Evolutionary conservation across 2,113 vertebrate genomes (phyloP).

Genomic region (Cygnus buccinator): DNA sequence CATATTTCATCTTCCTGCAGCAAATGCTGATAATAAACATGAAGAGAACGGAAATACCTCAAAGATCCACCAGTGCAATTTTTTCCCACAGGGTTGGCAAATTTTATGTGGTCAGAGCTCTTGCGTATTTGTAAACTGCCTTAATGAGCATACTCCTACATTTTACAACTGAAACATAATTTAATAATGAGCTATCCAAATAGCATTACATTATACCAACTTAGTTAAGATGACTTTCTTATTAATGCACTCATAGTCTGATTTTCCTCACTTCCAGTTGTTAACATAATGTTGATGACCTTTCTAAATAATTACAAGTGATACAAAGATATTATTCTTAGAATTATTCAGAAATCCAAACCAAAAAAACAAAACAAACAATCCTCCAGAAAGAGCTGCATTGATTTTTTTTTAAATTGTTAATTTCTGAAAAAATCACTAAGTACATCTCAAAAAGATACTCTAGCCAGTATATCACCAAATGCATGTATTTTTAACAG

Average conservation of each 20-base stretch:
- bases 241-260: constrained; percentile 24
- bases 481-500: not conserved
- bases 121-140: not conserved
- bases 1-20: not conserved
- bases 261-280: constrained; percentile 25
- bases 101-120: not conserved
- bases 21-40: not conserved
- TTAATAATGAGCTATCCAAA: constrained; percentile 42
- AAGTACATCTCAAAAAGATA: not conserved
- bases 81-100: not conserved
- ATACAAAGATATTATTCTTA: not conserved
- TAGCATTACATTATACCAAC: constrained; percentile 12
- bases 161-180: constrained; percentile 50
- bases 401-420: not conserved
- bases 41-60: not conserved
- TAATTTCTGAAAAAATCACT: not conserved
- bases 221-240: constrained; percentile 19
- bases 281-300: constrained; percentile 23
- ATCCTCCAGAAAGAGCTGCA: not conserved
- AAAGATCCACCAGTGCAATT: not conserved
- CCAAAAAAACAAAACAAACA: not conserved
- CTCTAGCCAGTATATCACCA: not conserved
- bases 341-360: constrained; percentile 5
- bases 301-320: constrained; percentile 3
- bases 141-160: not conserved